phyloP scores from a whole-genome alignment of 2,797 vertebrate species.

The Anolis apletophallus region DNA sequence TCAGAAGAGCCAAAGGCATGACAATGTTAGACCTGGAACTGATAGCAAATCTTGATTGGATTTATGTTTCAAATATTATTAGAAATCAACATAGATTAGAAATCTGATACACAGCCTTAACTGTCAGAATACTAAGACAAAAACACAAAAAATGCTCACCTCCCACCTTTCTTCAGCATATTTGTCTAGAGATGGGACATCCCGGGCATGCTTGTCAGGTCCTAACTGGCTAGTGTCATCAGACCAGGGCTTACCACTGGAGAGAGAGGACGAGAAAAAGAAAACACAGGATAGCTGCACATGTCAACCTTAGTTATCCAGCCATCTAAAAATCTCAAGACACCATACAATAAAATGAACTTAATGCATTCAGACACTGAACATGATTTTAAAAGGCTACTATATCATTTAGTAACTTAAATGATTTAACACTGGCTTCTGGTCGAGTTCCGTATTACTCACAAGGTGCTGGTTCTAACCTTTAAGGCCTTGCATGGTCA shows the following conservation, averaged over 20 bases:
- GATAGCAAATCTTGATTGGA: background rate
- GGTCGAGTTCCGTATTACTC: too few relatives aligned
- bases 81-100: background rate
- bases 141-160: conserved; percentile 66
- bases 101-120: background rate
- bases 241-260: conserved; percentile 88
- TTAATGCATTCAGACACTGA: too few relatives aligned
- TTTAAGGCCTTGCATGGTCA: too few relatives aligned
- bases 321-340: too few relatives aligned
- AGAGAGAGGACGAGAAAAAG: conserved; percentile 23
- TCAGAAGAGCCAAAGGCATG: too few relatives aligned
- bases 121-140: background rate
- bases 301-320: background rate
- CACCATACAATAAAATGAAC: too few relatives aligned
- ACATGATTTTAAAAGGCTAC: too few relatives aligned
- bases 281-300: background rate
- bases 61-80: background rate
- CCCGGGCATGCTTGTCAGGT: conserved; percentile 89
- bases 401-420: too few relatives aligned
- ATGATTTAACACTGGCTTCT: too few relatives aligned
- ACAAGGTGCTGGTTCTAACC: too few relatives aligned
- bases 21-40: background rate
- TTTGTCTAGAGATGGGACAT: conserved; percentile 89
- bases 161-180: conserved; percentile 94
- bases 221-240: conserved; percentile 89